A percentile compares a stretch with the other conserved stretches of the same genome.
phyloP scores from a whole-genome alignment of 2,888 invertebrate species.

The Trisateles emortualis region DNA sequence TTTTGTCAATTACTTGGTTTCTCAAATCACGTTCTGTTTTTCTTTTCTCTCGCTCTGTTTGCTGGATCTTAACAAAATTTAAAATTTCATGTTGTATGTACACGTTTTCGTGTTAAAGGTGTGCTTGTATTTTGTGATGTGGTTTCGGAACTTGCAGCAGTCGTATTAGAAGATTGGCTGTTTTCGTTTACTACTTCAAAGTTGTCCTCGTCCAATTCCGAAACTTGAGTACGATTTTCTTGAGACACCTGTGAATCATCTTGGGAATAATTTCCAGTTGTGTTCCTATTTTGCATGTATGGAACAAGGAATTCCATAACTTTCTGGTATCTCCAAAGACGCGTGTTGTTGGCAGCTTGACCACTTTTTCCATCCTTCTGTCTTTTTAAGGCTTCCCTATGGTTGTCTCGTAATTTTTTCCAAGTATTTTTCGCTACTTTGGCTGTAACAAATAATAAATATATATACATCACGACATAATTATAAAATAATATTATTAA shows the following conservation, averaged over 20 bases:
- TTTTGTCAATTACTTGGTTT: slow-evolving; percentile 22
- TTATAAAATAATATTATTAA: slow-evolving; percentile 12
- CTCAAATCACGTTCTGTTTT: slow-evolving; percentile 25
- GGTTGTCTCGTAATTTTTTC: slow-evolving; percentile 29
- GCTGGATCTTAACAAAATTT: slow-evolving; percentile 19
- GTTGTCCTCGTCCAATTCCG: slow-evolving; percentile 14
- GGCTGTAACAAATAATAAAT: slow-evolving; percentile 13
- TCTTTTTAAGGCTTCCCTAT: slow-evolving; percentile 29
- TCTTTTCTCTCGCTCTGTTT: slow-evolving; percentile 22
- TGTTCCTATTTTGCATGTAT: slow-evolving; percentile 11
- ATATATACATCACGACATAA: slow-evolving; percentile 18
- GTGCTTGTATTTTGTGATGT: slow-evolving; percentile 26
- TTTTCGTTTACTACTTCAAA: slow-evolving; percentile 21
- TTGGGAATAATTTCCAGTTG: slow-evolving; percentile 1
- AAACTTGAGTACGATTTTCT: slow-evolving; percentile 1
- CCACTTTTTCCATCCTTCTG: slow-evolving; percentile 24
- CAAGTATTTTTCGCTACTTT: slow-evolving; percentile 26
- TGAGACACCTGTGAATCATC: not conserved
- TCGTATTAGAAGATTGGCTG: slow-evolving; percentile 18
- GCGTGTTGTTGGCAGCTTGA: slow-evolving; percentile 18
- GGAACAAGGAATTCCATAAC: slow-evolving; percentile 4
- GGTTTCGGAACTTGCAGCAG: slow-evolving; percentile 22
- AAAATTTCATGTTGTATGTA: slow-evolving; percentile 20
- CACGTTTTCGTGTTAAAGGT: slow-evolving; percentile 24
- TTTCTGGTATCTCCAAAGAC: slow-evolving; percentile 21